Base-by-base conservation (phyloP, 2,888 invertebrate genomes). In the Odontomyia ornata region DNA sequence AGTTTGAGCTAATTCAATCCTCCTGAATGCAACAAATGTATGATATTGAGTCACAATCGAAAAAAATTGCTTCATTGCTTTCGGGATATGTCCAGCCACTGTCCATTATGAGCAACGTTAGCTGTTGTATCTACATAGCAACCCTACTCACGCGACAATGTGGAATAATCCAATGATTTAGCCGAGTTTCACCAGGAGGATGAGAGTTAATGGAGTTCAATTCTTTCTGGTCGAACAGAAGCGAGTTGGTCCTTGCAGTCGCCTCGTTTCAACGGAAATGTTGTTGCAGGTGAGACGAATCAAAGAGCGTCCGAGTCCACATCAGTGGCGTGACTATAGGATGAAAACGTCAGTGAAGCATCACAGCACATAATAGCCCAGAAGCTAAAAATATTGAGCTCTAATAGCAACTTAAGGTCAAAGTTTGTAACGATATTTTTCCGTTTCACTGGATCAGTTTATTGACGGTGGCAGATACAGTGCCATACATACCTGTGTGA, bases 371-470 rank as follows among this genome's bases (percentile, higher is more conserved):
- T 3, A 9, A 36, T 9, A 36, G 36, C 52, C 52, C 52, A 3
- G 52, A 18, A 15, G 52, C 52, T 52, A 52, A 52, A 52, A 52
- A 52, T 52, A 52, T 52, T n/a, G 52, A 52, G 52, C 52, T 18
- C 52, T 52, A 52, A 52, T 52, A 18, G 52, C 52, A 52, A 52
- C 52, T 52, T 52, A 52, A 52, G 52, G 52, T 52, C 52, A 52
- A 13, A 52, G 52, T 52, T 52, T 52, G 52, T 52, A 52, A 36
- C 18, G 52, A 18, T 52, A 52, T 52, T 52, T 52, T 52, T 52
- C 52, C 52, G 52, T 15, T 52, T 52, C 18, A 18, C 52, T 52
- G 52, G 52, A 52, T 15, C 7, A 52, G 52, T 52, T n/a, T 52
- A 52, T 36, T 52, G 52, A 52, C 13, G 52, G 18, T 9, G 52